Evolutionary conservation across 2,797 vertebrate species (phyloP).

Genomic region (Coendou prehensilis): DNA sequence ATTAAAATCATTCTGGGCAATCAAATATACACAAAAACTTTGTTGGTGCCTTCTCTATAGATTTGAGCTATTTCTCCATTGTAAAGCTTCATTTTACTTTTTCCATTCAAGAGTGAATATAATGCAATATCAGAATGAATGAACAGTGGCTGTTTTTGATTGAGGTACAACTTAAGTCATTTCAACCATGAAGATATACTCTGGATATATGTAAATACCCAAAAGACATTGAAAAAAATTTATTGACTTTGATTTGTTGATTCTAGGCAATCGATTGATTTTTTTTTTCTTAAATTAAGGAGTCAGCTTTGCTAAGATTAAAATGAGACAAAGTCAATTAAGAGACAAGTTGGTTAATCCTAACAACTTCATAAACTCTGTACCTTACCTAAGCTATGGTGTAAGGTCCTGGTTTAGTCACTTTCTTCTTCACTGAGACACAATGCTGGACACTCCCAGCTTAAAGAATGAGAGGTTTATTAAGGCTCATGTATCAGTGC

Average conservation of each 20-base stretch:
- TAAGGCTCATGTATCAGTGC: background rate
- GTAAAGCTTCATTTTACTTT: background rate
- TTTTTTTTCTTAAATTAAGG: slow-evolving; percentile 14
- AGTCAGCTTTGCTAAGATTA: slow-evolving; percentile 33
- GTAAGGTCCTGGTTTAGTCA: background rate
- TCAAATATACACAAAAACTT: background rate
- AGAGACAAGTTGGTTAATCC: background rate
- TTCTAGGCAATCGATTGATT: background rate
- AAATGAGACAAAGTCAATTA: background rate
- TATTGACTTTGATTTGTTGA: background rate
- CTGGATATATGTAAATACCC: background rate
- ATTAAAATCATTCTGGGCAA: slow-evolving; percentile 31
- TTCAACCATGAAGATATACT: slow-evolving; percentile 10
- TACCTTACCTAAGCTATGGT: background rate
- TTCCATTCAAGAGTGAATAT: background rate
- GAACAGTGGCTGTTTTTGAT: background rate
- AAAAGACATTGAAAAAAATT: slow-evolving; percentile 23
- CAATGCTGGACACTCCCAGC: no score
- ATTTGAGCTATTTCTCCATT: background rate
- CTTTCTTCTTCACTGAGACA: background rate
- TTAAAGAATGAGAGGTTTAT: background rate
- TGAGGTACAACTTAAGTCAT: background rate
- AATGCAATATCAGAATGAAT: background rate
- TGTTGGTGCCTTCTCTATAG: background rate
- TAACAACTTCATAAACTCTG: background rate